Evolutionary conservation across 2,797 vertebrate species (phyloP).

Genomic region (Coendou prehensilis): DNA sequence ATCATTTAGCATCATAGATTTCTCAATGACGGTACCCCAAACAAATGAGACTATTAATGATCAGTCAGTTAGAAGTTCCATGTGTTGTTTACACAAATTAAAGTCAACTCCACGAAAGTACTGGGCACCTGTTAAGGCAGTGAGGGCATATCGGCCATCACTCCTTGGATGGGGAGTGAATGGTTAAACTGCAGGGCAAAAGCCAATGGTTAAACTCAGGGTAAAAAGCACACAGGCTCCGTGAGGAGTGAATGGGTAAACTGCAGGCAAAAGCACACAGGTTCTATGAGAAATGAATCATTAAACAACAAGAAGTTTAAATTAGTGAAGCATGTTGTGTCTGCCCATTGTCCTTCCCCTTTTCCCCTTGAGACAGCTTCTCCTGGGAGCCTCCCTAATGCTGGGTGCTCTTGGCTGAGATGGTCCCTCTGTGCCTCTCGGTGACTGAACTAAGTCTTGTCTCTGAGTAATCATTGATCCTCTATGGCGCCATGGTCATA

Average conservation of each 20-base stretch:
- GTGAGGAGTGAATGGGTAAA: neutral
- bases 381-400: neutral
- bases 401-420: neutral
- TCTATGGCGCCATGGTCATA: neutral
- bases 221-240: neutral
- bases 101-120: neutral
- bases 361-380: neutral
- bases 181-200: too few species aligned
- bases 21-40: slow-evolving; percentile 25
- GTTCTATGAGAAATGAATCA: neutral
- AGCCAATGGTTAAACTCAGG: neutral
- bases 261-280: neutral
- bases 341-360: neutral
- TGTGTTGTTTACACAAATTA: neutral
- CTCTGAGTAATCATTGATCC: neutral
- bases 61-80: neutral
- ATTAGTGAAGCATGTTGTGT: neutral
- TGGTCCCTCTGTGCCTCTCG: neutral
- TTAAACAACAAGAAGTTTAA: neutral
- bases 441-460: neutral
- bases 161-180: neutral
- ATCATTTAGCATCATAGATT: slow-evolving; percentile 42
- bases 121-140: neutral
- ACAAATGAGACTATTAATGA: slow-evolving; percentile 37
- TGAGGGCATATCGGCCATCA: neutral